Conservation (phyloP, 2,797 vertebrate species). For the Menidia menidia region DNA sequence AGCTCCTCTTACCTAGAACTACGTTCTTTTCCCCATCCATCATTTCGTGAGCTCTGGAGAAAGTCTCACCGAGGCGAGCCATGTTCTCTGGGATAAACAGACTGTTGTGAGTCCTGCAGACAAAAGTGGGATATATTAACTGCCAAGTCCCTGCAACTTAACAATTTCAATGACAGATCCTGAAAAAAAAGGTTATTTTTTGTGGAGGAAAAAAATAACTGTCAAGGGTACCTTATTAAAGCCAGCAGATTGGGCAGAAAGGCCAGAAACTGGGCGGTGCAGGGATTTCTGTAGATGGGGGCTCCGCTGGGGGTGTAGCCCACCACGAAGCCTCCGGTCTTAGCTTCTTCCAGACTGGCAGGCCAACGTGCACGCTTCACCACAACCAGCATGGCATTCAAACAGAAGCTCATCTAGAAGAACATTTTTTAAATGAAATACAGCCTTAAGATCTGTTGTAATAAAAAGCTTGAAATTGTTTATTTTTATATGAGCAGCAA, state of each 20-base stretch:
- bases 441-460: too few species aligned
- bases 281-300: conserved; percentile 92
- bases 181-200: too few species aligned
- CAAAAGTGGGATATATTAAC: not conserved
- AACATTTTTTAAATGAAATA: too few species aligned
- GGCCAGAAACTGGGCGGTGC: conserved; percentile 87
- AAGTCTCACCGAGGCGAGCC: conserved; percentile 89
- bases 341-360: conserved; percentile 89
- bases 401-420: conserved; percentile 90
- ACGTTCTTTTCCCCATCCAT: conserved; percentile 92
- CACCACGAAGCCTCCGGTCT: conserved; percentile 91
- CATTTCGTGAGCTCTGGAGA: conserved; percentile 88
- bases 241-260: conserved; percentile 93
- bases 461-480: too few species aligned
- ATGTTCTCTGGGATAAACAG: conserved; percentile 92
- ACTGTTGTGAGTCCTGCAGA: conserved; percentile 90
- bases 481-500: too few species aligned
- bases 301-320: conserved; percentile 85
- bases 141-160: not conserved
- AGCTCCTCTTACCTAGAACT: conserved; percentile 87
- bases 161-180: not conserved
- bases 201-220: not conserved
- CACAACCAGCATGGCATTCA: conserved; percentile 90
- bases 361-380: conserved; percentile 94
- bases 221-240: conserved; percentile 87